A percentile compares a stretch with the other conserved stretches of the same genome.
phyloP scores from a whole-genome alignment of 2,888 invertebrate genomes.

The Drosophila meridionalis region DNA sequence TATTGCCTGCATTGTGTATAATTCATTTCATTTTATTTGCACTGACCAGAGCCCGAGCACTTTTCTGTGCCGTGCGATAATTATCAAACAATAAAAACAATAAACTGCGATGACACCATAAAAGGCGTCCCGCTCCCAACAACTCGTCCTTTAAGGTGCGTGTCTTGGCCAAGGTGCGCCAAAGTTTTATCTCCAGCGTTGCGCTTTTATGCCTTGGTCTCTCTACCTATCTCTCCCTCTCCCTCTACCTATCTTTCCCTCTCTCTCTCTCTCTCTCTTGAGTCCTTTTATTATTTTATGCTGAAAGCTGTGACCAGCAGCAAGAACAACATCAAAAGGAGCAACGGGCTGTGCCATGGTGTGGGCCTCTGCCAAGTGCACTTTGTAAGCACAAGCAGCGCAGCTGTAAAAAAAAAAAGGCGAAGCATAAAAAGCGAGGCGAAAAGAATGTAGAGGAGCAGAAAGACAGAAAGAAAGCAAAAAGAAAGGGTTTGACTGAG shows the following conservation, averaged over 20 bases:
- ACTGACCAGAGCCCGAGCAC: slow-evolving; percentile 49
- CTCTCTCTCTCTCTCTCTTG: neutral
- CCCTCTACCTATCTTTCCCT: neutral
- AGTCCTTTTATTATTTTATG: slow-evolving; percentile 39
- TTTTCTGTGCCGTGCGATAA: slow-evolving; percentile 70
- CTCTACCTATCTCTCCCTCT: neutral
- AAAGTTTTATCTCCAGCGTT: slow-evolving; percentile 70
- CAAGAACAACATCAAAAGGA: slow-evolving; percentile 47
- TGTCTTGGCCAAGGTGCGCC: slow-evolving; percentile 56
- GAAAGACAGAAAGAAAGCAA: slow-evolving; percentile 1
- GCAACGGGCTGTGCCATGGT: slow-evolving; percentile 22
- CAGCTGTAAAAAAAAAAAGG: slow-evolving; percentile 53
- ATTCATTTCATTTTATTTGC: slow-evolving; percentile 61
- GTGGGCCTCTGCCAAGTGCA: slow-evolving; percentile 64
- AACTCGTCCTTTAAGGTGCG: neutral
- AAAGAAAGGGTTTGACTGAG: slow-evolving; percentile 64
- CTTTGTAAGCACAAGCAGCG: slow-evolving; percentile 61
- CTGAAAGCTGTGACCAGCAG: slow-evolving; percentile 65
- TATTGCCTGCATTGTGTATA: slow-evolving; percentile 47
- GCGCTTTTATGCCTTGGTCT: slow-evolving; percentile 30
- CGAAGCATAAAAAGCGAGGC: slow-evolving; percentile 52
- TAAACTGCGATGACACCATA: slow-evolving; percentile 74
- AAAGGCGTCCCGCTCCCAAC: slow-evolving; percentile 44
- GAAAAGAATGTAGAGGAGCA: slow-evolving; percentile 21
- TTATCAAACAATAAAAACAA: slow-evolving; percentile 78